Evolutionary conservation across 2,797 vertebrate species (phyloP).

Genomic region (Acridotheres tristis): DNA sequence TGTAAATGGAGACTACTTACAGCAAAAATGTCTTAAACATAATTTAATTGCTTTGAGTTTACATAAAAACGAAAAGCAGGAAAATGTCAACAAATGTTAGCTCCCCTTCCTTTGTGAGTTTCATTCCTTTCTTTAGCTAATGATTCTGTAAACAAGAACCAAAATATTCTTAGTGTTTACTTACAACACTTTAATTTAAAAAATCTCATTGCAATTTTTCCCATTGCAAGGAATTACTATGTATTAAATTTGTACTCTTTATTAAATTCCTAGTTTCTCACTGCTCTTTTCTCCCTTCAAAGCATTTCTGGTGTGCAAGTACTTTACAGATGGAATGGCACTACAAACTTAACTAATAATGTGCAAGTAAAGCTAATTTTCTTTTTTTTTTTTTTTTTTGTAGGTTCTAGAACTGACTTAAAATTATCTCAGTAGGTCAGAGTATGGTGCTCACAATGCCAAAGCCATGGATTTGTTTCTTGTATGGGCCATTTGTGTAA

Average conservation of each 20-base stretch:
- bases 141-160: constrained; percentile 54
- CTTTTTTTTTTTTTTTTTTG: neutral
- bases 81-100: constrained; percentile 81
- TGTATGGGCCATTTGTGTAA: neutral
- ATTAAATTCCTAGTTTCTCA: neutral
- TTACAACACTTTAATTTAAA: constrained; percentile 74
- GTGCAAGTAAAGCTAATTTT: neutral
- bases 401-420: neutral
- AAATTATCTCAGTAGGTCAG: neutral
- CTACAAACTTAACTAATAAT: neutral
- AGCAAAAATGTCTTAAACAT: constrained; percentile 73
- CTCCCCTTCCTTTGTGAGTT: constrained; percentile 67
- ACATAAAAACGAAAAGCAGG: constrained; percentile 75
- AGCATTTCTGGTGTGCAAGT: neutral
- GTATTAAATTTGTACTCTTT: neutral
- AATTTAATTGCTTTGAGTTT: constrained; percentile 80
- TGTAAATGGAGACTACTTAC: constrained; percentile 75
- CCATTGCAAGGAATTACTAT: neutral
- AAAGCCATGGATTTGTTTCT: neutral
- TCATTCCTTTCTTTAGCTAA: constrained; percentile 57
- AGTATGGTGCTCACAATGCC: neutral
- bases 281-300: neutral
- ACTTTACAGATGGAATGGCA: neutral
- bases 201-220: constrained; percentile 35
- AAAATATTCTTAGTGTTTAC: constrained; percentile 66